These are phyloP conservation scores for Pseudococcus longispinus DNA, from an alignment of 2,888 invertebrate species.

Conservation along the genomic window DNA sequence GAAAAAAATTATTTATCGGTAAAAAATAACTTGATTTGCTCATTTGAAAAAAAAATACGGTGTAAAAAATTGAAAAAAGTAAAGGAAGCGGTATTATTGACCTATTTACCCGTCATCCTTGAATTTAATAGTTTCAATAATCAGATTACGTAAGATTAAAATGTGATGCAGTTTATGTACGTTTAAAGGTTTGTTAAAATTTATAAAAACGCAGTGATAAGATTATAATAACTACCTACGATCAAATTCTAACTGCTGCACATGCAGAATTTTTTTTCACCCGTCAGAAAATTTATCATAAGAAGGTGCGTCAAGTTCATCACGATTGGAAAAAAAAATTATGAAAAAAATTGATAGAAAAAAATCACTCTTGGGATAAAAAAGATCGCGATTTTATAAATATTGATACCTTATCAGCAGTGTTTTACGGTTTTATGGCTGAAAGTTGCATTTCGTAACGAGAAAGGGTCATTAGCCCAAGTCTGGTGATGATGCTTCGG, in stretches of 20 bases:
- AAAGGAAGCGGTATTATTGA: conserved; percentile 49
- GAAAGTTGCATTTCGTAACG: conserved; percentile 55
- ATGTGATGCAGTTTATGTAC: background rate
- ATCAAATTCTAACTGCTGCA: background rate
- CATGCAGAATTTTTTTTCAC: background rate
- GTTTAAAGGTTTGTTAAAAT: background rate
- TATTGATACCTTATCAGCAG: conserved; percentile 14
- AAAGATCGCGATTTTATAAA: background rate
- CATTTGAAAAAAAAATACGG: background rate
- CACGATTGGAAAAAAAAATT: background rate
- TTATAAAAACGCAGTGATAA: background rate
- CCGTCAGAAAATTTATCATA: background rate
- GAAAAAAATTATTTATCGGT: background rate
- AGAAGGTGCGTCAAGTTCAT: background rate
- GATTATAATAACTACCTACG: background rate
- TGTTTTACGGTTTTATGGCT: conserved; percentile 26
- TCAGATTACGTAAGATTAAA: conserved; percentile 49
- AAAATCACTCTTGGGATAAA: background rate
- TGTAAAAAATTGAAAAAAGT: conserved; percentile 16
- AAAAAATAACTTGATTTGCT: conserved; percentile 9
- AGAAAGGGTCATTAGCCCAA: conserved; percentile 56
- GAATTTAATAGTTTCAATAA: conserved; percentile 30
- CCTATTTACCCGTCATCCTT: conserved; percentile 52
- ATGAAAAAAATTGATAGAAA: background rate
- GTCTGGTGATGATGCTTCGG: conserved; percentile 55